Conservation (phyloP, 2,797 vertebrate species). For the Champsocephalus esox region DNA sequence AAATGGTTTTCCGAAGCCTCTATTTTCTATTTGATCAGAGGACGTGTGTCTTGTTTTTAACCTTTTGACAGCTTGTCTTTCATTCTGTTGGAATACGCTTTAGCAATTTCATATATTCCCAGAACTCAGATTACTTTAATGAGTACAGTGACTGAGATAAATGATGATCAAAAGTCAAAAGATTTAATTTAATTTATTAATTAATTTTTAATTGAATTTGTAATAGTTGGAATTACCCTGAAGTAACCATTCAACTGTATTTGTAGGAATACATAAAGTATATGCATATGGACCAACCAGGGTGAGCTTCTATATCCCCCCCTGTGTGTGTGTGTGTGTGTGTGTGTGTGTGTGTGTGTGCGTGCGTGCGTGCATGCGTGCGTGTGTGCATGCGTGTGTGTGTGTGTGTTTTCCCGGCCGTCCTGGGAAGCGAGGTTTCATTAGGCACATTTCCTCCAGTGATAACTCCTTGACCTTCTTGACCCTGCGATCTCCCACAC, state of each 20-base stretch:
- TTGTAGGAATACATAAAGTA: not conserved
- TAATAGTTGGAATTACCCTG: not conserved
- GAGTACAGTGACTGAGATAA: not conserved
- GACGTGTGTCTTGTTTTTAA: not conserved
- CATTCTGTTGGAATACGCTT: not conserved
- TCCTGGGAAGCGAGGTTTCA: conserved; percentile 50
- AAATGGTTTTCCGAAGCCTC: not conserved
- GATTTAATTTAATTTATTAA: not conserved
- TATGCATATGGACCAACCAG: not conserved
- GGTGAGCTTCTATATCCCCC: not conserved
- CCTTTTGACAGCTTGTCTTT: not conserved
- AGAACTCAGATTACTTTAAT: not conserved
- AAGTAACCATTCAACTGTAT: not conserved
- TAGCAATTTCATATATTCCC: not conserved
- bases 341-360: not conserved
- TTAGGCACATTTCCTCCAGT: conserved; percentile 65
- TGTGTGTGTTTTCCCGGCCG: conserved; percentile 40
- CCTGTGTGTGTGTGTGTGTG: not conserved
- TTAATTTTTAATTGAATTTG: no score
- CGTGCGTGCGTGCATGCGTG: not conserved
- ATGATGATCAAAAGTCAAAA: not conserved
- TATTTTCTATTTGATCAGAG: not conserved
- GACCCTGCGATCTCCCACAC: conserved; percentile 52
- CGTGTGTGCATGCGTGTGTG: not conserved
- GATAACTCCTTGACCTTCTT: conserved; percentile 64